Evolutionary conservation across 2,797 vertebrate genomes (phyloP), one percentile per base, ranked within the genome.

Genomic region (Microcaecilia unicolor): DNA sequence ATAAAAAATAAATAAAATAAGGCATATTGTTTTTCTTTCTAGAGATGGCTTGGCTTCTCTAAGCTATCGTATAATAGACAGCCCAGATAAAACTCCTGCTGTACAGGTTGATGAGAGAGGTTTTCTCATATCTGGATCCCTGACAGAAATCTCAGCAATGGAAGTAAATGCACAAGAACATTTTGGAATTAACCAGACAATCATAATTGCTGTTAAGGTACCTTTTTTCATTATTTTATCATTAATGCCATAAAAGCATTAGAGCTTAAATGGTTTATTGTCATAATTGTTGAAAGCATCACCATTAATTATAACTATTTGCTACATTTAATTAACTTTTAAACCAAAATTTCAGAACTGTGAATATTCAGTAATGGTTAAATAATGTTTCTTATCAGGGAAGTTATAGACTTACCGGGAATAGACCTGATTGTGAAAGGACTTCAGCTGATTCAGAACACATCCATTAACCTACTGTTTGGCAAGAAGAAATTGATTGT

Each of bases 131-230:
- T 90, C 93, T 0, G 83, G 89, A 2, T 81, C 91, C 4, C 59
- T 79, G 19, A 81, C 89, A 0, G 93, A 95, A 26, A 67, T 56
- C 1, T 85, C 90, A 15, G 86, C 79, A 1, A 57, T 98, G 6
- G 83, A 92, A 67, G 70, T 97, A 44, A 86, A 78, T 39, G 89
- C 90, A 0, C 90, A 90, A 15, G 95, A 98, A 55, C 44, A 73
- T 13, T 94, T 95, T 28, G 93, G 94, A 37, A 80, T 93, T 76
- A 98, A 96, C 76, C 94, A 97, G 55, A 95, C 89, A 11, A 49
- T 91, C 54, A 55, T 85, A 31, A 54, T 86, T 4, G 81, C 89
- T 22, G 80, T 97, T 25, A 94, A 97, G 91, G 95, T 96, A 54
- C 14, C 24, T 4, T 5, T 4, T 2, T 20, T 29, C 2, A 26